Percentiles rank a stretch among this genome's conserved stretches.
Conservation (phyloP, 1,140 invertebrate species). For the Pararge aegeria region DNA sequence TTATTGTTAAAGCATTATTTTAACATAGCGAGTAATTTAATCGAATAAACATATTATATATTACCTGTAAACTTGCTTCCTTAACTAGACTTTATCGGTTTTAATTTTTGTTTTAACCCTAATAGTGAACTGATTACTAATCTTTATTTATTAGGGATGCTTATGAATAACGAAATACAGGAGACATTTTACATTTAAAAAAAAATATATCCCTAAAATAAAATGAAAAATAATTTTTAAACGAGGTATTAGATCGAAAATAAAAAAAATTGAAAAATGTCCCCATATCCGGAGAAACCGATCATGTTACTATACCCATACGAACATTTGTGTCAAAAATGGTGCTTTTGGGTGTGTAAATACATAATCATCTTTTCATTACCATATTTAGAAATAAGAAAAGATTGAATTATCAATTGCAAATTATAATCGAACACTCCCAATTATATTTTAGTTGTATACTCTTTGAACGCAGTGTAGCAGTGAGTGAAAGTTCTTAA, state of each 20-base stretch:
- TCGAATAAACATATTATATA: constrained; percentile 16
- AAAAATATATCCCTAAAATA: background rate
- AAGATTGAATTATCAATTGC: constrained; percentile 13
- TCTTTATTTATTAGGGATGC: constrained; percentile 24
- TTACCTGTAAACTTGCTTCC: constrained; percentile 39
- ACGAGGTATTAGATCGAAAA: background rate
- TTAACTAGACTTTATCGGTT: constrained; percentile 47
- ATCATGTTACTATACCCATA: constrained; percentile 35
- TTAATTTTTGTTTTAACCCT: constrained; percentile 53
- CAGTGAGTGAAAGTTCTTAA: constrained; percentile 29
- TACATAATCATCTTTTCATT: constrained; percentile 33
- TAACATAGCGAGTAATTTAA: constrained; percentile 35
- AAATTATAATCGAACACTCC: constrained; percentile 18
- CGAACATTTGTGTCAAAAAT: constrained; percentile 59
- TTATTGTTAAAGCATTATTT: constrained; percentile 59
- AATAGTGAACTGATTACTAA: constrained; percentile 55
- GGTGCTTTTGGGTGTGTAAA: constrained; percentile 67
- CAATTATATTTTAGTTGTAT: constrained; percentile 24
- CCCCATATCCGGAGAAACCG: constrained; percentile 1
- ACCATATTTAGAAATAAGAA: constrained; percentile 32
- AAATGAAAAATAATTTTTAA: background rate
- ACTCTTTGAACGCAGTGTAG: constrained; percentile 21
- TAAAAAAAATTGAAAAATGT: constrained; percentile 19
- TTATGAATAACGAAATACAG: constrained; percentile 21
- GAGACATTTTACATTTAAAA: constrained; percentile 3